Evolutionary conservation across 2,888 invertebrate genomes (phyloP).

Genomic region (Drosophila borborema): DNA sequence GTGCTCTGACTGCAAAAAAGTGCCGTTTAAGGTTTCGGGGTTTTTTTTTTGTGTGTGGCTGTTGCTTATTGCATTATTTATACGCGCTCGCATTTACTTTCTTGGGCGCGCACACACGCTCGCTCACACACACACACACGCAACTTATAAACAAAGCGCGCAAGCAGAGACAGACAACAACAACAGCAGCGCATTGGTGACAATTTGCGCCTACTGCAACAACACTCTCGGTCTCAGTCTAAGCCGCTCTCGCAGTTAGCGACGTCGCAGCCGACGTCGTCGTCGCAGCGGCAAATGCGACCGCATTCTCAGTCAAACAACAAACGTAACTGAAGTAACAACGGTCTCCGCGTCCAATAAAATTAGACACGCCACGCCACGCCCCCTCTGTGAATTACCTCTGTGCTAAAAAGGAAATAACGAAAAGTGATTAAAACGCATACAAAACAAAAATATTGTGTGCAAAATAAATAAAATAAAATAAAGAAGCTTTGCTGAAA

Average conservation of each 20-base stretch:
- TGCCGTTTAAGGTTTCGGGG: conserved; percentile 69
- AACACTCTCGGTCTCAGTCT: conserved; percentile 56
- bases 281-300: conserved; percentile 49
- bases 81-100: conserved; percentile 58
- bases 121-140: conserved; percentile 13
- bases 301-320: conserved; percentile 77
- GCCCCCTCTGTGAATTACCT: conserved; percentile 9
- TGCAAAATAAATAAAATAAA: conserved; percentile 1
- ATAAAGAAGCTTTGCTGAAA: conserved; percentile 18
- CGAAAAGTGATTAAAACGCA: conserved; percentile 43
- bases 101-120: conserved; percentile 39
- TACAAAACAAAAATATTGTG: conserved; percentile 23
- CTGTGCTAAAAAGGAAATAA: conserved; percentile 15
- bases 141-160: conserved; percentile 64
- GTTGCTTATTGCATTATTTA: conserved; percentile 72
- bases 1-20: conserved; percentile 78
- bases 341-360: conserved; percentile 54
- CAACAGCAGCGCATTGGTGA: conserved; percentile 53
- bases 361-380: conserved; percentile 19
- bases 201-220: conserved; percentile 68
- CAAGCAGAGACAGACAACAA: conserved; percentile 29
- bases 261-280: conserved; percentile 29
- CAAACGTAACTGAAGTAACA: conserved; percentile 77
- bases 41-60: conserved; percentile 52
- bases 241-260: conserved; percentile 48